Base-by-base conservation (phyloP, 2,888 invertebrate species). In the Hoplodrina ambigua region DNA sequence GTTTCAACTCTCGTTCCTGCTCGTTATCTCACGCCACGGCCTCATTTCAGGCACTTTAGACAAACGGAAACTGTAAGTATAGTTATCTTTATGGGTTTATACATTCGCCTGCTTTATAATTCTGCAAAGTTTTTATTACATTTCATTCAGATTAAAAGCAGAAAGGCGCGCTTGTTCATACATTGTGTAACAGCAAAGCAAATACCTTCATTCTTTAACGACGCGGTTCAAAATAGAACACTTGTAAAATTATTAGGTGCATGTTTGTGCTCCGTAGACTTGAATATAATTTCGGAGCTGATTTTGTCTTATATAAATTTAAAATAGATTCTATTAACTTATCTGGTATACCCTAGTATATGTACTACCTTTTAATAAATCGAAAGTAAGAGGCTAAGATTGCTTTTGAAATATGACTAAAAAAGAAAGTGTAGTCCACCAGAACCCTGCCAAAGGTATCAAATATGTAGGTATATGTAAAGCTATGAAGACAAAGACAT, bases 21-120 rank as follows among this genome's bases (percentile, higher is more conserved):
- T 94, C 93, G 92, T 94, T 95, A 95, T 94, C 92, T 93, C 91
- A 85, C 87, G 84, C 86, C 87, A 82, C 89, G 94, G 88, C 94
- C 94, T 90, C 92, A 88, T 94, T 94, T 89, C 90, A 87, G 88
- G 87, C 88, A 90, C 91, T 93, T 90, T 87, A 88, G 82, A 88
- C 90, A 91, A 91, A 91, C 90, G 91, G 90, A 92, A 93, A 87
- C 90, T 80, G 78, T 89, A 19, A 19, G 50, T 50, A 91, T 89
- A 89, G 89, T 91, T 88, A 80, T 75, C 70, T 91, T 92, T 92
- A 88, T 86, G 91, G 90, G 56, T 81, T 64, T 69, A 91, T 87
- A 90, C 82, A 89, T 89, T 92, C 88, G 74, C 72, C 77, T 72
- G 59, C 56, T 70, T 69, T 68, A 75, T 72, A n/a, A 44, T 62